Percentiles rank a stretch among this genome's conserved stretches.
Conservation (phyloP, 2,797 vertebrate genomes). For the Brachyrhaphis roseni region DNA sequence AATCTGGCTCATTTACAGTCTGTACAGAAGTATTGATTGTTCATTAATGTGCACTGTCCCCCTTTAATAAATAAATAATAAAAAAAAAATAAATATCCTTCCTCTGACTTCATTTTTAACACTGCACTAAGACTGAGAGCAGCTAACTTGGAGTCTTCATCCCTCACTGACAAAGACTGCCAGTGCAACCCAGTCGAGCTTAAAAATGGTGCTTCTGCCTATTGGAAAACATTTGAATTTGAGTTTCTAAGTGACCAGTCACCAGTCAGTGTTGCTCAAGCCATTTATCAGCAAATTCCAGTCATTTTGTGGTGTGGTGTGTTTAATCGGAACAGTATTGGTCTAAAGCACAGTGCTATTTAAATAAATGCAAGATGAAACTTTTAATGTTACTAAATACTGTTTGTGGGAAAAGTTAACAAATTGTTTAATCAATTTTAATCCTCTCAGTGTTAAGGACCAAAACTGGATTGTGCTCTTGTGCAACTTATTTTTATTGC, state of each 20-base stretch:
- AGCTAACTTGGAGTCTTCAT: neutral
- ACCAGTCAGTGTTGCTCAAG: neutral
- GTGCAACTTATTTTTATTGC: neutral
- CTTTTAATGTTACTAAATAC: conserved; percentile 7
- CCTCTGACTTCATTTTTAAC: neutral
- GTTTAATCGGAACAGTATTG: neutral
- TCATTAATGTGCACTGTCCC: too few species aligned
- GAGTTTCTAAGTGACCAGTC: neutral
- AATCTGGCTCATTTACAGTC: too few species aligned
- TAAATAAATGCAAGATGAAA: neutral
- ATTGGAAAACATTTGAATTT: neutral
- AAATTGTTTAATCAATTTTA: neutral
- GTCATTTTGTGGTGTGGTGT: neutral
- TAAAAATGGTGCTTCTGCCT: neutral
- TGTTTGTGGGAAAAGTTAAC: conserved; percentile 4
- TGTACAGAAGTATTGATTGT: too few species aligned
- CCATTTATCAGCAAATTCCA: neutral
- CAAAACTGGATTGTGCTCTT: neutral
- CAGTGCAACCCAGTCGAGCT: neutral
- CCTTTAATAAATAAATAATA: too few species aligned
- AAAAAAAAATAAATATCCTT: too few species aligned
- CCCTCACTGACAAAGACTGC: neutral
- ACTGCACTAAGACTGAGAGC: neutral
- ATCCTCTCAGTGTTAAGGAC: neutral
- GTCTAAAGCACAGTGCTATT: neutral